phyloP scores from a whole-genome alignment of 2,888 invertebrate genomes.

The Griposia aprilina region DNA sequence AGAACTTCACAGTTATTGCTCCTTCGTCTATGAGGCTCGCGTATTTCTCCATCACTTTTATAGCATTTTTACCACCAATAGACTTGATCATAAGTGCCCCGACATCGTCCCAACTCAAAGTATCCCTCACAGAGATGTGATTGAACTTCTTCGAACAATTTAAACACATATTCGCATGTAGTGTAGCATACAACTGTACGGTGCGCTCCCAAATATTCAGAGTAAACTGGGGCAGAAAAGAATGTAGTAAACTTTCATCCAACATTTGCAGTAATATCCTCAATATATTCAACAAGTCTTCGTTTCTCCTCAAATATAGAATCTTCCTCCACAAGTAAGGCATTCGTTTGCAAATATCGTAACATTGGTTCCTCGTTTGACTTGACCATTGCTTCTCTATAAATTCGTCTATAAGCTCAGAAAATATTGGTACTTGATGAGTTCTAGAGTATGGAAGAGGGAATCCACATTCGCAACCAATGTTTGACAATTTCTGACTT shows the following conservation, averaged over 20 bases:
- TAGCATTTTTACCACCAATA: constrained; percentile 90
- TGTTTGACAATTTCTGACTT: constrained; percentile 80
- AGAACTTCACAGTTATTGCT: constrained; percentile 91
- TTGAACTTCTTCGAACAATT: constrained; percentile 90
- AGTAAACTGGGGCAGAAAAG: constrained; percentile 89
- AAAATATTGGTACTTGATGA: constrained; percentile 85
- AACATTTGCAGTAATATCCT: constrained; percentile 91
- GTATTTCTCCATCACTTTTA: constrained; percentile 90
- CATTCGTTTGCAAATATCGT: constrained; percentile 90
- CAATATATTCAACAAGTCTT: constrained; percentile 88
- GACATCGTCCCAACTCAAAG: constrained; percentile 91
- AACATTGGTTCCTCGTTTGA: constrained; percentile 84
- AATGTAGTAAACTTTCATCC: constrained; percentile 90
- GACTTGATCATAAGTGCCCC: constrained; percentile 91
- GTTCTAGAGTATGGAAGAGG: constrained; percentile 89
- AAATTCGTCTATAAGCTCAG: constrained; percentile 90
- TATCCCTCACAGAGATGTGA: constrained; percentile 84
- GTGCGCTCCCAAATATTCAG: constrained; percentile 91
- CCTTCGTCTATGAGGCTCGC: constrained; percentile 89
- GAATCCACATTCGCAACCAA: constrained; percentile 91
- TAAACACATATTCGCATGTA: constrained; percentile 91
- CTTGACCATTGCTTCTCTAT: constrained; percentile 88
- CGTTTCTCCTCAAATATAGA: constrained; percentile 86
- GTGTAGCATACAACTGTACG: constrained; percentile 88
- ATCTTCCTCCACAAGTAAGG: constrained; percentile 92